Evolutionary conservation across 2,113 vertebrate genomes (phyloP), one percentile per base, ranked within the genome.

Genomic region (Odontesthes bonariensis): DNA sequence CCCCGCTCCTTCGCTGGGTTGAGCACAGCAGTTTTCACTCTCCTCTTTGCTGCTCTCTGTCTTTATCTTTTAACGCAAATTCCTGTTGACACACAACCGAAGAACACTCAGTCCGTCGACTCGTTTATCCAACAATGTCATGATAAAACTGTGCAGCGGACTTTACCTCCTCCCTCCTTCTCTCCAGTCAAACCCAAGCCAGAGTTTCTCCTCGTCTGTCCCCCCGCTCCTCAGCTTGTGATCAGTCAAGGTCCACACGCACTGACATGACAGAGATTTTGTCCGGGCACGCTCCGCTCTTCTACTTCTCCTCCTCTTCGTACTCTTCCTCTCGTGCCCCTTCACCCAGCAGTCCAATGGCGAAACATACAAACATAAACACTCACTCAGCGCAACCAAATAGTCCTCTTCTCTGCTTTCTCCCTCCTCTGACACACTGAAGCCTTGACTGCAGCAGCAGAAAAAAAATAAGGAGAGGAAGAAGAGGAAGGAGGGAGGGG

Each of bases 301-400:
- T 60, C 84, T 75, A 64, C 60, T 72, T 74, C 73, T 64, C 57
- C 11, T 9, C 47, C 55, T 70, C 82, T 73, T 55, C 62, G 42
- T 53, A 46, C 60, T 72, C 71, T 44, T 23, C 64, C 69, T 83
- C 66, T 69, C n/a, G 63, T 63, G 83, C 79, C 81, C 80, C 80
- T 87, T 89, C 88, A 84, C 87, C 82, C 65, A 33, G 72, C 79
- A 47, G 76, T 82, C 89, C 86, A 75, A 79, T 73, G 74, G 82
- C 54, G 69, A 75, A 88, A 83, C 87, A 78, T 46, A 61, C 86
- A 88, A 92, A 94, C 89, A 85, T 85, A 91, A 91, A 92, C 91
- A 90, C 70, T 86, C 87, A 74, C 73, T 73, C 81, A 61, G 85
- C 83, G 88, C 84, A 82, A 91, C 75, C 86, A 87, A 81, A 88